phyloP scores from a whole-genome alignment of 2,113 vertebrate species.

The Tachysurus fulvidraco region DNA sequence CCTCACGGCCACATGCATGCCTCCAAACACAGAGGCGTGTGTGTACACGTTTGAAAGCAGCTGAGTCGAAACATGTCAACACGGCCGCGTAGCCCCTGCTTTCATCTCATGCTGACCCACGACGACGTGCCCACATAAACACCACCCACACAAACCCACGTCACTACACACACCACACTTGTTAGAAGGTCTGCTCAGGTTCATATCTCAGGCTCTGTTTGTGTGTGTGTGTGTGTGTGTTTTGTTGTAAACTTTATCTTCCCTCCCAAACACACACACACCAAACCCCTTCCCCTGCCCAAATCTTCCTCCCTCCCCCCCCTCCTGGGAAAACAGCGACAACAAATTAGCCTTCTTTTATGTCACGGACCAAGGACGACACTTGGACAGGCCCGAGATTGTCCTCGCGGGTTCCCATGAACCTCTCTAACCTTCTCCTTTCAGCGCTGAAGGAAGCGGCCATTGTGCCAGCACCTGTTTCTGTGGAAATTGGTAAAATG shows the following conservation, averaged over 20 bases:
- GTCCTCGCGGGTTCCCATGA: conserved; percentile 81
- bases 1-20: conserved; percentile 30
- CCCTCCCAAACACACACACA: conserved; percentile 27
- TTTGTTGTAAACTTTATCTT: conserved; percentile 64
- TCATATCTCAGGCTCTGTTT: conserved; percentile 68
- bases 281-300: not conserved
- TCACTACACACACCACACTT: conserved; percentile 21
- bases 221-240: conserved; percentile 49
- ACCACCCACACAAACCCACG: conserved; percentile 46
- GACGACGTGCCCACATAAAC: conserved; percentile 38
- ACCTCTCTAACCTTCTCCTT: conserved; percentile 82
- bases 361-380: conserved; percentile 75
- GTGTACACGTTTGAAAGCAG: conserved; percentile 24
- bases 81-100: conserved; percentile 11
- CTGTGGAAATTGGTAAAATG: conserved; percentile 85
- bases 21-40: conserved; percentile 30
- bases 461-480: conserved; percentile 85
- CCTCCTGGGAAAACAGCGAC: conserved; percentile 84
- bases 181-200: conserved; percentile 49
- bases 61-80: conserved; percentile 24
- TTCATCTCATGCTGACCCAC: conserved; percentile 26
- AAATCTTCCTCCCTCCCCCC: conserved; percentile 57
- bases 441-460: conserved; percentile 77
- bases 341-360: conserved; percentile 85
- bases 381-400: conserved; percentile 81